A percentile compares a stretch with the other conserved stretches of the same genome.
Conservation (phyloP, 2,888 invertebrate species). For the Andrena trimmerana region DNA sequence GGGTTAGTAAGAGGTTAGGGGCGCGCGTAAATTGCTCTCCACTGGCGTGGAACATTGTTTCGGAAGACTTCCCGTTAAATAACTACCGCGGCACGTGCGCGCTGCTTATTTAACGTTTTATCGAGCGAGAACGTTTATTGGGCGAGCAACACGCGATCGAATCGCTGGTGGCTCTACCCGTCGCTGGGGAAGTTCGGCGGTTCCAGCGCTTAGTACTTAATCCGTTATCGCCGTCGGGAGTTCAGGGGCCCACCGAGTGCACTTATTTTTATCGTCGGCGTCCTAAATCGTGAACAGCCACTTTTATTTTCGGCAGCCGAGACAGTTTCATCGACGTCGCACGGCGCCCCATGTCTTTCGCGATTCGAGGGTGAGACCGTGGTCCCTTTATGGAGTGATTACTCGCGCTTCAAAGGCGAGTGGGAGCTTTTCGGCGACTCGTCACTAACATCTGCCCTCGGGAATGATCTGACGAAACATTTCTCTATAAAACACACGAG, state of each 20-base stretch:
- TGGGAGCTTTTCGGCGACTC: slow-evolving; percentile 27
- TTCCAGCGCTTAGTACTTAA: slow-evolving; percentile 49
- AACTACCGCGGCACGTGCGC: neutral
- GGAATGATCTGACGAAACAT: neutral
- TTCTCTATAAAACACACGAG: neutral
- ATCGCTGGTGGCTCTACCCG: slow-evolving; percentile 18
- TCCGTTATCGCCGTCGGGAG: slow-evolving; percentile 63
- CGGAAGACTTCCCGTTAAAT: neutral
- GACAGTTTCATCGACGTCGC: slow-evolving; percentile 66
- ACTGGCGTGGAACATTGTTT: neutral
- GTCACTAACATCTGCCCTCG: slow-evolving; percentile 5
- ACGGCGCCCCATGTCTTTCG: slow-evolving; percentile 52
- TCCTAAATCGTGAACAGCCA: slow-evolving; percentile 48
- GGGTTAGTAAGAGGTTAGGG: neutral
- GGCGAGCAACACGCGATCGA: slow-evolving; percentile 23
- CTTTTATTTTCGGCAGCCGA: slow-evolving; percentile 67
- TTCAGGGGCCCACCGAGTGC: slow-evolving; percentile 49
- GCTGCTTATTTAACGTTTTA: neutral
- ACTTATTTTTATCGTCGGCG: slow-evolving; percentile 69
- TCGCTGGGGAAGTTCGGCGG: neutral
- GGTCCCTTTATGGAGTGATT: slow-evolving; percentile 66
- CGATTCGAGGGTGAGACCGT: slow-evolving; percentile 50
- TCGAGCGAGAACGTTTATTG: slow-evolving; percentile 6
- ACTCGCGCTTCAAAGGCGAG: slow-evolving; percentile 43
- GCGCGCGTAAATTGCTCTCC: neutral